Conservation (phyloP, 1,140 invertebrate species). For the Sycophila sp. region DNA sequence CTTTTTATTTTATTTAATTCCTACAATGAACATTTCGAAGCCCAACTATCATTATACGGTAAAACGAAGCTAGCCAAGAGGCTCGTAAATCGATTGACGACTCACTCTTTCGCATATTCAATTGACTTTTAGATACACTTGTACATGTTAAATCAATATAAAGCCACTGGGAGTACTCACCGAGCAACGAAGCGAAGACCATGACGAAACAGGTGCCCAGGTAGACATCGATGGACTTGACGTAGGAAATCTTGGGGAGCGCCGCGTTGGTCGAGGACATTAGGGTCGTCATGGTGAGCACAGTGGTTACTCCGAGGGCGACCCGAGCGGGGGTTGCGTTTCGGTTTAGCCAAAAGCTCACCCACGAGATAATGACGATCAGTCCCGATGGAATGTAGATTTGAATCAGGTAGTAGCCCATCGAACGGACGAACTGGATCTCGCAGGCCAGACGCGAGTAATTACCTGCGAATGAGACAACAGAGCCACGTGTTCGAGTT, state of each 20-base stretch:
- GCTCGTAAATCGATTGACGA: too few species aligned
- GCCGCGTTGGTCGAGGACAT: slow-evolving; percentile 98
- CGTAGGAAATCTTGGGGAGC: slow-evolving; percentile 97
- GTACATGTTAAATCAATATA: too few species aligned
- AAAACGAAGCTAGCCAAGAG: too few species aligned
- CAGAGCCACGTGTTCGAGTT: slow-evolving; percentile 29
- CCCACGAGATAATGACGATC: slow-evolving; percentile 99
- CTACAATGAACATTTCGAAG: too few species aligned
- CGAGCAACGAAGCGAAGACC: slow-evolving; percentile 94
- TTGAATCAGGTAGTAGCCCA: slow-evolving; percentile 99
- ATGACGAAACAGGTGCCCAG: slow-evolving; percentile 98
- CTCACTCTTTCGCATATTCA: too few species aligned
- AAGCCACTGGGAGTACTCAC: too few species aligned
- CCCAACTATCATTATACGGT: too few species aligned
- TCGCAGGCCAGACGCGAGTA: slow-evolving; percentile 97
- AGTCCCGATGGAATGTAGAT: slow-evolving; percentile 98
- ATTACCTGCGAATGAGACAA: slow-evolving; percentile 81
- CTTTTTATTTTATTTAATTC: too few species aligned
- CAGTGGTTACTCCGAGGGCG: slow-evolving; percentile 95
- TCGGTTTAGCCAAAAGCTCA: slow-evolving; percentile 94
- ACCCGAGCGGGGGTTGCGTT: slow-evolving; percentile 97
- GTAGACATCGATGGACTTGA: slow-evolving; percentile 98
- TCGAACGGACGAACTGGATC: slow-evolving; percentile 96
- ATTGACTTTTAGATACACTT: too few species aligned
- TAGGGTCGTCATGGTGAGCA: slow-evolving; percentile 98